Base-by-base conservation (phyloP, 2,113 vertebrate species). In the Datnioides undecimradiatus region DNA sequence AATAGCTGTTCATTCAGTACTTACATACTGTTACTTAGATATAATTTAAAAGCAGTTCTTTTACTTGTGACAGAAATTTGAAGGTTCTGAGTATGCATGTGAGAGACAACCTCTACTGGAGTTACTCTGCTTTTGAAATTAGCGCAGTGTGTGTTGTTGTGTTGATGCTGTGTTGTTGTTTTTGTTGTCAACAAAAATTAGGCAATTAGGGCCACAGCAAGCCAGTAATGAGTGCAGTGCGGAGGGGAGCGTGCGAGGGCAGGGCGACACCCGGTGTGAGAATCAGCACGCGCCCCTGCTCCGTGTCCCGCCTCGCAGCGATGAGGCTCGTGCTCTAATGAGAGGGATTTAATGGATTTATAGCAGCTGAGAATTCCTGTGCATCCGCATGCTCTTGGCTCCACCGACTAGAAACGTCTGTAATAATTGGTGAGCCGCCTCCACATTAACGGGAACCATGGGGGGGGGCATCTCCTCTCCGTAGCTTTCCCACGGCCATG, bases 331-430 rank as follows among this genome's bases (percentile, higher is more conserved):
- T 13, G 78, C 89, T 74, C 87, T 94, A 93, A 95, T 92, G 92
- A 95, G 92, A 83, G 83, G 92, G 92, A 82, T 94, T 93, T 90
- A 94, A 91, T 85, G 90, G 92, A 90, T 94, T 94, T 93, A 94
- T 76, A 87, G 88, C 76, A 33, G 81, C 36, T 85, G 81, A 86
- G 84, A 79, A 86, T 91, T 88, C 89, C 64, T 86, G 91, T 12
- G 72, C 75, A 87, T 91, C 90, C 69, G 73, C 85, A 64, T 79
- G 79, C 80, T 86, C 85, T 84, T 81, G 83, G 87, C 87, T 79
- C 49, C 55, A 62, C 73, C 60, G 73, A 67, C 68, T 49, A 82
- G 84, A 86, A 81, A 77, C 54, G 71, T 73, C 79, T 91, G 84
- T 86, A 90, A 82, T 91, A 90, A 91, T 90, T 89, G 90, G 63